phyloP scores from a whole-genome alignment of 2,888 invertebrate genomes.

The Orgyia antiqua region DNA sequence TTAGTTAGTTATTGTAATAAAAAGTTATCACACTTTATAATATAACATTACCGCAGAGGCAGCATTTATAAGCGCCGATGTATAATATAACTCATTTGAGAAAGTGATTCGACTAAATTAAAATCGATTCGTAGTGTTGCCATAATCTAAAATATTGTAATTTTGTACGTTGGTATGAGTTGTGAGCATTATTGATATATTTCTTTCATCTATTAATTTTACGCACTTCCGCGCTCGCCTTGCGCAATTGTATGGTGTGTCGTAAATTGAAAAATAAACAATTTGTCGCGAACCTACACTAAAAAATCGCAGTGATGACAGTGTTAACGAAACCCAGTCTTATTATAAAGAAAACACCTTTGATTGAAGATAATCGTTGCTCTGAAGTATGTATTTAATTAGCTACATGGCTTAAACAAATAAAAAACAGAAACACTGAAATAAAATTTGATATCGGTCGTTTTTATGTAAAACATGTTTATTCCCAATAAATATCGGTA shows the following conservation, averaged over 20 bases:
- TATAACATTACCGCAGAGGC: too few relatives aligned
- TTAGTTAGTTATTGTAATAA: too few relatives aligned
- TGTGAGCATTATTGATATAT: constrained; percentile 27
- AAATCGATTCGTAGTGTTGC: constrained; percentile 12
- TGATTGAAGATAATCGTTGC: constrained; percentile 72
- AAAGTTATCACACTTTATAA: too few relatives aligned
- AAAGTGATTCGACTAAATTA: neutral
- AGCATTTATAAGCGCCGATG: too few relatives aligned
- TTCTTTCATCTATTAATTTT: constrained; percentile 13
- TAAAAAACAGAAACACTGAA: too few relatives aligned
- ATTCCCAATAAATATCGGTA: too few relatives aligned
- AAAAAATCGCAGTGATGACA: constrained; percentile 78
- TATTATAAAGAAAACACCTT: constrained; percentile 83
- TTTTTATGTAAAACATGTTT: too few relatives aligned
- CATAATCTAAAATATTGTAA: constrained; percentile 3
- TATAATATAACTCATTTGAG: too few relatives aligned
- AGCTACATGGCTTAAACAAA: constrained; percentile 3
- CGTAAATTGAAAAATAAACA: neutral
- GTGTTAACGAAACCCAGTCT: constrained; percentile 85
- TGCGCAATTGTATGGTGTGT: too few relatives aligned
- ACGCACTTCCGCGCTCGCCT: constrained; percentile 27
- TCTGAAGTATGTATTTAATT: constrained; percentile 43
- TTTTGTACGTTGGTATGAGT: constrained; percentile 23
- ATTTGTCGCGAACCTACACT: constrained; percentile 10
- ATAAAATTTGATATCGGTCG: too few relatives aligned